Evolutionary conservation across 2,113 vertebrate species (phyloP), one percentile per base, ranked within the genome.

Genomic region (Glareola pratincola): DNA sequence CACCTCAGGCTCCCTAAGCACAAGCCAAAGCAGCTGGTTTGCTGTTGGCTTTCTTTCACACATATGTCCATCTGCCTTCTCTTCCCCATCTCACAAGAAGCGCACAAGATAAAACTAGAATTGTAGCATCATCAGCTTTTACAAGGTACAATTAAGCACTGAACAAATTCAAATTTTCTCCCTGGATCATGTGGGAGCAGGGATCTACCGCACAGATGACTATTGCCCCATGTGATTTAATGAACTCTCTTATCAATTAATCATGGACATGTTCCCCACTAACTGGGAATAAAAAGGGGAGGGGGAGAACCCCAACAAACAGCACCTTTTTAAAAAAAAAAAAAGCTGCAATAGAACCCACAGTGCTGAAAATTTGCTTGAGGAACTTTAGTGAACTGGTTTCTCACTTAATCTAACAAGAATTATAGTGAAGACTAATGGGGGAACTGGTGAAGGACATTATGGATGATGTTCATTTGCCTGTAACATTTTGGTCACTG

Each of bases 321-420:
- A 92, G 78, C 90, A 88, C 83, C 92, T 39, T 51, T 79, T 41
- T 41, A 12, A 41, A 41, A 41, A 41, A 41, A 39, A 39, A 41
- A 71, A 92, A 88, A 94, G 39, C 63, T 89, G 43, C n/a, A 10
- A 88, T 4, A 77, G 48, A 94, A 96, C 39, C 90, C 78, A 88
- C 88, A 96, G 97, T 85, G 95, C 82, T 96, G 91, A 95, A 95
- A 96, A 95, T 90, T 32, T 96, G 78, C 94, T 67, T 43, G 56
- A 93, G 59, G 39, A 95, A 91, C 76, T 81, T 80, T 3, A 73
- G 12, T 10, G 48, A 81, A 88, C 34, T 62, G 37, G 37, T 87
- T 93, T 80, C 87, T 76, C 62, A 43, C 59, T 90, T 48, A n/a
- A 22, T 73, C 56, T 68, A 78, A 69, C 47, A 57, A 59, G 47